Base-by-base conservation (phyloP, 2,113 vertebrate species). In the Cyanocitta stelleri region DNA sequence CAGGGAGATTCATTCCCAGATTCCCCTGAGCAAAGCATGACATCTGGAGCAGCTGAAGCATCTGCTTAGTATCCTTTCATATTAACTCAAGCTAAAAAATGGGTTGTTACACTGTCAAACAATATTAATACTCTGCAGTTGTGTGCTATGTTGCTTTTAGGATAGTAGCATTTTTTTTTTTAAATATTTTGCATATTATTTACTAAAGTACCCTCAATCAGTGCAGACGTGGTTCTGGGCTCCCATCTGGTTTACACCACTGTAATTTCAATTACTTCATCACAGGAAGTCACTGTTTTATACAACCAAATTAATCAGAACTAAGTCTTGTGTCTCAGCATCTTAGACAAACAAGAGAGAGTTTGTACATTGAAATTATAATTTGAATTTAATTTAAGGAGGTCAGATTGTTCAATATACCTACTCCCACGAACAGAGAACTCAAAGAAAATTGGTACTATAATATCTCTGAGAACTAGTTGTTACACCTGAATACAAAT, bases 311-410 rank as follows among this genome's bases (percentile, higher is more conserved):
- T 89, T 88, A 71, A 89, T 85, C 55, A 91, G 74, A 91, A 58
- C 22, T 55, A 72, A 51, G n/a, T 52, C 54, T 58, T 59, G 6
- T 43, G 23, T 69, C 27, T 92, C 73, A 73, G 44, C n/a, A 33
- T 75, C 68, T 88, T 63, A 67, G 52, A 78, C 18, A 93, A 84
- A 86, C 9, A 77, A 66, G 21, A 91, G 24, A 56, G 46, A 35
- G 19, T 74, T 27, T 91, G 27, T 62, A 91, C 24, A 72, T 20
- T 74, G 27, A 71, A 75, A 92, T 69, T 12, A 55, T 69, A 87
- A 85, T 85, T 59, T 89, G 39, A 73, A 93, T 88, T 81, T 67
- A 64, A 89, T 85, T 91, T 83, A 62, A 91, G 80, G 32, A 87
- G 43, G 71, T 91, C 87, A 95, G 61, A 56, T 49, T 94, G 37